Conservation (phyloP, 2,113 vertebrate species). For the Neolamprologus modestus region DNA sequence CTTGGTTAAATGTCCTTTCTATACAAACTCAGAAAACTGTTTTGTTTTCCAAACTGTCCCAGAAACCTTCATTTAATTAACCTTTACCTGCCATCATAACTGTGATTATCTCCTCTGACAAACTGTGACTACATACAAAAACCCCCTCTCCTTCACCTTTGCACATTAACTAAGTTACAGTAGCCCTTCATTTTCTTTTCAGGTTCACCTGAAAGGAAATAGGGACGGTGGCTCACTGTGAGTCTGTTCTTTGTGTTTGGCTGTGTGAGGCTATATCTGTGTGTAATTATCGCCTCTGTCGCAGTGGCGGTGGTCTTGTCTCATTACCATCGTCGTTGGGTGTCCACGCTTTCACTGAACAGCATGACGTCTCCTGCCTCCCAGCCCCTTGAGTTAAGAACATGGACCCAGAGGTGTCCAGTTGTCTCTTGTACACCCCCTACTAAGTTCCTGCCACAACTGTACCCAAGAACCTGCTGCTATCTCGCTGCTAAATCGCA, state of each 20-base stretch:
- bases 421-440: not conserved
- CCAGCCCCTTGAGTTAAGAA: constrained; percentile 23
- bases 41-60: not conserved
- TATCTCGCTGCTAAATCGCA: constrained; percentile 40
- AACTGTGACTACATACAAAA: not conserved
- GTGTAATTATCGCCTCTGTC: constrained; percentile 41
- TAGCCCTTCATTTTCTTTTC: not conserved
- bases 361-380: constrained; percentile 13
- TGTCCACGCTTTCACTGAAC: constrained; percentile 16
- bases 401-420: constrained; percentile 24
- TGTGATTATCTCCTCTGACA: not conserved
- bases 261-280: not conserved
- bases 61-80: not conserved
- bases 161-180: not conserved
- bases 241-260: not conserved
- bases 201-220: not conserved
- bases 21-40: not conserved
- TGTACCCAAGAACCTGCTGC: constrained; percentile 16
- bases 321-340: constrained; percentile 47
- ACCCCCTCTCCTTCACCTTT: not conserved
- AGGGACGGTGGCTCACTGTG: not conserved
- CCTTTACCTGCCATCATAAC: not conserved
- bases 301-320: constrained; percentile 37
- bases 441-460: not conserved
- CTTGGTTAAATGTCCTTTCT: not conserved